Percentiles rank a stretch among this genome's conserved stretches.
Evolutionary conservation across 1,140 invertebrate genomes (phyloP).

Genomic region (Caenorhabditis remanei): DNA sequence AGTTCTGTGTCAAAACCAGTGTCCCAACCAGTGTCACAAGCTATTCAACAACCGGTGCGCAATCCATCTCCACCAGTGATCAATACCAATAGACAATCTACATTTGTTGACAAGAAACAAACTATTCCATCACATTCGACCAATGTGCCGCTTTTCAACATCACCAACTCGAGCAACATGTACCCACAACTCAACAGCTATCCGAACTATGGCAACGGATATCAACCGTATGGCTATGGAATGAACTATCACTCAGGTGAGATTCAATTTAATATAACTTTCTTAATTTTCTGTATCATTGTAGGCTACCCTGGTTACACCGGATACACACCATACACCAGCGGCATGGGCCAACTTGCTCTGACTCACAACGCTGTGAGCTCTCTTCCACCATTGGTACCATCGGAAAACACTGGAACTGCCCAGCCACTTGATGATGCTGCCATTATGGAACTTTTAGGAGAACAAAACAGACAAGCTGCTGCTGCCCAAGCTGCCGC

Average conservation of each 20-base stretch:
- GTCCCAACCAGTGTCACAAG: not conserved
- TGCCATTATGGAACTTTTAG: not conserved
- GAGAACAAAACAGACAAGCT: not conserved
- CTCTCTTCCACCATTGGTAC: slow-evolving; percentile 9
- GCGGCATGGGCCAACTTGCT: slow-evolving; percentile 30
- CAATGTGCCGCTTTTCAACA: slow-evolving; percentile 16
- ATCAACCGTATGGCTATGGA: slow-evolving; percentile 12
- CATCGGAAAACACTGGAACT: slow-evolving; percentile 20
- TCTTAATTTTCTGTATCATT: not conserved
- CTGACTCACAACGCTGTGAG: not conserved
- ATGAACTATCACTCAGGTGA: slow-evolving; percentile 14
- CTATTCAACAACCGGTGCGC: not conserved
- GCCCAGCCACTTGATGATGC: slow-evolving; percentile 15
- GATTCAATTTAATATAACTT: not conserved
- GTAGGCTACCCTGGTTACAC: not conserved
- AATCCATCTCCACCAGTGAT: slow-evolving; percentile 21
- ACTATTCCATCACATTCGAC: not conserved
- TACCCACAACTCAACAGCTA: slow-evolving; percentile 27
- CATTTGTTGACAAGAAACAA: not conserved
- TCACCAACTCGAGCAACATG: slow-evolving; percentile 8
- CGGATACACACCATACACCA: slow-evolving; percentile 3
- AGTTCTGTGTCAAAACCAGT: not conserved
- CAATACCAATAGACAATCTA: not conserved
- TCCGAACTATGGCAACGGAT: slow-evolving; percentile 11
- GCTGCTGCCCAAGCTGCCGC: not conserved